Base-by-base conservation (phyloP, 2,113 vertebrate genomes). In the Hippoglossus stenolepis region DNA sequence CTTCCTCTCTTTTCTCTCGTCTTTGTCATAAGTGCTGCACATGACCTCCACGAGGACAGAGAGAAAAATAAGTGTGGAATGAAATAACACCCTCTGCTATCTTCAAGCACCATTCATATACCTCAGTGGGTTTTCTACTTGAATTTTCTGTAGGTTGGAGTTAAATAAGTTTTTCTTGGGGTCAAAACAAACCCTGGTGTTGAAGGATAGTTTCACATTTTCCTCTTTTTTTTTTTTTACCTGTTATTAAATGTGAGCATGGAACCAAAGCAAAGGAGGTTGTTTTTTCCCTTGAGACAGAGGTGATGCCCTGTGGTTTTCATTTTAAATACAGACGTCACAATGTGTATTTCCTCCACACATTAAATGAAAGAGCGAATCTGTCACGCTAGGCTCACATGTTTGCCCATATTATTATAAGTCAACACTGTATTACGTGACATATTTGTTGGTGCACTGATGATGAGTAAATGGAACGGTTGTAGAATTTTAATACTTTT, bases 11-110 rank as follows among this genome's bases (percentile, higher is more conserved):
- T 57, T 5, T 57, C 54, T 24, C 54, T 57, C 47, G 20, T 54
- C 51, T n/a, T n/a, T 54, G 11, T 28, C 57, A 58, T 11, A 58
- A 58, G 85, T 87, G 69, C 21, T 70, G 40, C 45, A 67, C 28
- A 7, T 43, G 65, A 66, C 20, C 17, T 75, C 38, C 56, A 21
- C 23, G 31, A 18, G 60, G 76, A 68, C 69, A 72, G 18, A 51
- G 5, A 43, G 26, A 65, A 23, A 68, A 28, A 35, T 43, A 58
- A 56, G 20, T 70, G 63, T 1, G 12, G 28, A 18, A 62, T 49
- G 51, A 62, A 38, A 63, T 35, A 38, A 21, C 13, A 79, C 24
- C n/a, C 6, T 54, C 49, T 31, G 0, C 64, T 47, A 4, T 58
- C 62, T 69, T 61, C 83, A 12, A 51, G 31, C 10, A 0, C 21